Evolutionary conservation across 2,797 vertebrate genomes (phyloP).

Genomic region (Rhinophrynus dorsalis): DNA sequence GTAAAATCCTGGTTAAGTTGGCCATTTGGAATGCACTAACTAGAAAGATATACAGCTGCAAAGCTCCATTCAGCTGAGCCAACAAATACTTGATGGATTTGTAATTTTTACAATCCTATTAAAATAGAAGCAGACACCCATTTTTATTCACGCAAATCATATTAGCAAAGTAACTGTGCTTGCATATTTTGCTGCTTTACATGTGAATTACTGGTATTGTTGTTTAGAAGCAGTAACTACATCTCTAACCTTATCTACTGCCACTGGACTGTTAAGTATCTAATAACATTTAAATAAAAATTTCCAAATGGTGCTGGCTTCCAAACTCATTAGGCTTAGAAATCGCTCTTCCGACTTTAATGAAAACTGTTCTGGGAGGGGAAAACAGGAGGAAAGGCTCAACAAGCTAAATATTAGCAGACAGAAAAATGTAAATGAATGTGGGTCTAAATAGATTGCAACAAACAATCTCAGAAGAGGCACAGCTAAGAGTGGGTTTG

Average conservation of each 20-base stretch:
- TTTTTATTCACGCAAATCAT: conserved; percentile 29
- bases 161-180: conserved; percentile 5
- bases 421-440: conserved; percentile 37
- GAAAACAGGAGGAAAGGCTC: not conserved
- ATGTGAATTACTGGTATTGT: conserved; percentile 33
- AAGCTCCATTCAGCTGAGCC: conserved; percentile 30
- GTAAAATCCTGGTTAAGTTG: conserved; percentile 42
- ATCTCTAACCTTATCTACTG: conserved; percentile 33
- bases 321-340: conserved; percentile 37
- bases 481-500: not conserved
- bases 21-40: conserved; percentile 37
- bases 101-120: conserved; percentile 36
- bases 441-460: conserved; percentile 21
- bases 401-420: conserved; percentile 37
- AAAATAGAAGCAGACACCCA: conserved; percentile 10
- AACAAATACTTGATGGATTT: conserved; percentile 13
- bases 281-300: conserved; percentile 48
- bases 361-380: conserved; percentile 4
- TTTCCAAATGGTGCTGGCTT: conserved; percentile 25
- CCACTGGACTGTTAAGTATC: conserved; percentile 45
- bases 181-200: not conserved
- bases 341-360: conserved; percentile 39
- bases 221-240: conserved; percentile 38
- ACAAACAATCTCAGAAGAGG: conserved; percentile 8
- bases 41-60: conserved; percentile 38